Conservation (phyloP, 2,888 invertebrate genomes). For the Eurytoma adleriae region DNA sequence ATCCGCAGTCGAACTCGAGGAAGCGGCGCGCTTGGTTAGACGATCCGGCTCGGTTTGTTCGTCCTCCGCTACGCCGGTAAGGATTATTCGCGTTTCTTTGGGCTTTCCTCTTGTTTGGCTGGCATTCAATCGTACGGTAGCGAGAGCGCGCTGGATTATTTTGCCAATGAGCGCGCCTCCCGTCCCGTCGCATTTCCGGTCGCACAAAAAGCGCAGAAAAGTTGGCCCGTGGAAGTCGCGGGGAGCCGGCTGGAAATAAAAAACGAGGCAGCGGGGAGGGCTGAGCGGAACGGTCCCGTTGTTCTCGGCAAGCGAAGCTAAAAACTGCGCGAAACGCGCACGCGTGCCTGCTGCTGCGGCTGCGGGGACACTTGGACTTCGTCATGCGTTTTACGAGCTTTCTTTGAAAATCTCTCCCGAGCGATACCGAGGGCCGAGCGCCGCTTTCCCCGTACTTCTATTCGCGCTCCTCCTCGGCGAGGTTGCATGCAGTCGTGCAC, state of each 20-base stretch:
- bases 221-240: conserved; percentile 56
- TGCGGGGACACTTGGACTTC: not conserved
- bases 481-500: not conserved
- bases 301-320: conserved; percentile 41
- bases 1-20: conserved; percentile 20
- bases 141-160: conserved; percentile 33
- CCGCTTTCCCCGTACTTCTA: not conserved
- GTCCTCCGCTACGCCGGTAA: conserved; percentile 60
- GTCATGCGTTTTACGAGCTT: conserved; percentile 33
- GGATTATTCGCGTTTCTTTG: conserved; percentile 62
- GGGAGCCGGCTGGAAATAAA: not conserved
- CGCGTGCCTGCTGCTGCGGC: not conserved
- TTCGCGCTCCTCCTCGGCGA: not conserved
- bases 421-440: not conserved
- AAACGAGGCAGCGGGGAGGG: conserved; percentile 29
- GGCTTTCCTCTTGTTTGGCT: conserved; percentile 24
- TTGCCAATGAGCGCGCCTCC: conserved; percentile 62
- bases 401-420: conserved; percentile 17
- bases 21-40: conserved; percentile 60
- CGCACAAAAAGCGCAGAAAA: conserved; percentile 59
- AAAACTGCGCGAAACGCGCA: conserved; percentile 19
- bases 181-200: conserved; percentile 61
- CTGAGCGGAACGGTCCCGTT: conserved; percentile 48
- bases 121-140: conserved; percentile 14
- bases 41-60: conserved; percentile 58